Base-by-base conservation (phyloP, 2,888 invertebrate genomes). In the Eremobia ochroleuca region DNA sequence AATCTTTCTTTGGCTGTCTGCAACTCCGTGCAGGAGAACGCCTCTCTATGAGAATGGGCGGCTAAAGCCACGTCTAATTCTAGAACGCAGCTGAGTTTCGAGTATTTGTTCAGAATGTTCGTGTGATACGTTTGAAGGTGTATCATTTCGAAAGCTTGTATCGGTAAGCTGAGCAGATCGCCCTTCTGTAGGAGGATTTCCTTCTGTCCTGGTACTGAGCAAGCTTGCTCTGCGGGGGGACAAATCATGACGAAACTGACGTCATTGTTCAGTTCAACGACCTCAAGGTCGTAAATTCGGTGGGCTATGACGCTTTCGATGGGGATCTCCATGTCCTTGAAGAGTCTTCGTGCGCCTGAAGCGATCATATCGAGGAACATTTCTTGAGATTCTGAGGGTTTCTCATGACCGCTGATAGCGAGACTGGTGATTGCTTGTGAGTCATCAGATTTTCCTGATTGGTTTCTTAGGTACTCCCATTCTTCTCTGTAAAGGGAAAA, bases 121-220 rank as follows among this genome's bases (percentile, higher is more conserved):
- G 98, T 98, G 92, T 99, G 99, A 95, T 99, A 99, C 4, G 99
- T 99, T 91, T 98, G 98, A 83, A 99, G 97, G 93, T 99, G 99
- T 81, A 99, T 99, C 99, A 99, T 98, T 97, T 99, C 98, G 91
- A 98, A 98, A 0, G 98, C 99, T 95, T 99, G 99, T 62, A 99
- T 98, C 0, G 99, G 99, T 76, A 99, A 97, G 81, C 99, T 98
- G 65, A 99, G 97, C 73, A 99, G 97, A 92, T 99, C 99, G 9
- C 98, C 98, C 76, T 98, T 97, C 90, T 99, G 98, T 0, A 98
- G 97, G 1, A 99, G 97, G 72, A 98, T 98, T 93, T 99, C 99
- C 70, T 98, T 97, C 89, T 99, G 98, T 43, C 99, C 98, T 0
- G 98, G 98, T 0, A 98, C 98, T 0, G 98, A 98, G 92, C 99